Evolutionary conservation across 2,888 invertebrate genomes (phyloP).

Genomic region (Tromatobia lineatoria): DNA sequence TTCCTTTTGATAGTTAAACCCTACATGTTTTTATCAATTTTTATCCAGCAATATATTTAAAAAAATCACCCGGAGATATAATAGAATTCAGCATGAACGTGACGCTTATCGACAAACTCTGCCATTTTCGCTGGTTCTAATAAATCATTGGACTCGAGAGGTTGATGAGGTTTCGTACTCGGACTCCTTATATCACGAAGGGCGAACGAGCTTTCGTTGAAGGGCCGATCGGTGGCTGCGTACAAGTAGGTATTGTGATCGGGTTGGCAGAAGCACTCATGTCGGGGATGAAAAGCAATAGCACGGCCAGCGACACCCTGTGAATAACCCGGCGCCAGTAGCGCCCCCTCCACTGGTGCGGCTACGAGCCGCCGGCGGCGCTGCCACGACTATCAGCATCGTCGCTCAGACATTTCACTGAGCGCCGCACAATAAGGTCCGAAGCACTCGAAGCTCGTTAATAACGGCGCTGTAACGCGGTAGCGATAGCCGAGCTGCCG

Average conservation of each 20-base stretch:
- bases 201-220: constrained; percentile 59
- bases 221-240: constrained; percentile 59
- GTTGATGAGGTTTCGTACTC: constrained; percentile 34
- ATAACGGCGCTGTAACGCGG: constrained; percentile 59
- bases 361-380: not conserved
- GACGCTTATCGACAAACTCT: not conserved
- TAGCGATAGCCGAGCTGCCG: constrained; percentile 31
- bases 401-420: constrained; percentile 64
- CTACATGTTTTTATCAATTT: no score
- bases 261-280: constrained; percentile 48
- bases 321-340: constrained; percentile 52
- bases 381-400: not conserved
- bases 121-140: constrained; percentile 3
- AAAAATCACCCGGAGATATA: no score
- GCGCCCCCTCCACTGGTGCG: constrained; percentile 17
- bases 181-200: constrained; percentile 2
- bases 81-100: no score
- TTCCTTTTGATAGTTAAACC: no score
- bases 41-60: no score
- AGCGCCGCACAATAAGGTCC: constrained; percentile 67
- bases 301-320: constrained; percentile 10
- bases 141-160: constrained; percentile 28
- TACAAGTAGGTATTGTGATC: constrained; percentile 67
- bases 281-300: not conserved
- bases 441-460: constrained; percentile 66